phyloP scores from a whole-genome alignment of 2,888 invertebrate genomes.

The Polyommatus iphigenia region DNA sequence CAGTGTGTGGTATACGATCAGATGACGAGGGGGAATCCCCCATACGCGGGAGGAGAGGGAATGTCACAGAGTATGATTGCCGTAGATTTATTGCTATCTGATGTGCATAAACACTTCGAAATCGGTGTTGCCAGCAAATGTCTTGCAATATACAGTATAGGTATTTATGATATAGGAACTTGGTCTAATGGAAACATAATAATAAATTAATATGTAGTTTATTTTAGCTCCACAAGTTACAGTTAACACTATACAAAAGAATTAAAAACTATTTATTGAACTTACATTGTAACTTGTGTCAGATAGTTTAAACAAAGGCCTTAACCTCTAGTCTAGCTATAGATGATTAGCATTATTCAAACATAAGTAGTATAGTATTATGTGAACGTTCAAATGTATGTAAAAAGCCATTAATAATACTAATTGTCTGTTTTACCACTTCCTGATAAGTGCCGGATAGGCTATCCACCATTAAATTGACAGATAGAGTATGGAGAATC shows the following conservation, averaged over 20 bases:
- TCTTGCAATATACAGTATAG: neutral
- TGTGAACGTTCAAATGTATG: neutral
- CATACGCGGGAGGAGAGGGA: slow-evolving; percentile 31
- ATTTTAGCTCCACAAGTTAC: too few relatives aligned
- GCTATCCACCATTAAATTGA: too few relatives aligned
- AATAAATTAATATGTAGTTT: too few relatives aligned
- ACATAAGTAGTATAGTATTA: too few relatives aligned
- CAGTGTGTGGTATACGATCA: slow-evolving; percentile 57
- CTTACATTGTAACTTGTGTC: too few relatives aligned
- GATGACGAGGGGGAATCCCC: slow-evolving; percentile 41
- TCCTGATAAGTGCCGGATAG: too few relatives aligned
- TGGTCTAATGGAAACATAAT: neutral
- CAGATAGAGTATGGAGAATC: too few relatives aligned
- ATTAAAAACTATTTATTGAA: too few relatives aligned
- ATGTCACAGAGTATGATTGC: slow-evolving; percentile 41
- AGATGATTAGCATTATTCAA: too few relatives aligned
- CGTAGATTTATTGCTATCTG: slow-evolving; percentile 39
- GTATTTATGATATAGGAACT: neutral
- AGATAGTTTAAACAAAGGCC: too few relatives aligned
- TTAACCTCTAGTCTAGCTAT: too few relatives aligned
- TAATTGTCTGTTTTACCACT: neutral
- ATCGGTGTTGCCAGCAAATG: neutral
- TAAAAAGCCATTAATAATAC: neutral
- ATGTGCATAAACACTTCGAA: neutral
- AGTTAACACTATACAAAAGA: too few relatives aligned